These are phyloP conservation scores for Calephelis virginiensis DNA, from an alignment of 1,140 invertebrate genomes.

Conservation along the genomic window DNA sequence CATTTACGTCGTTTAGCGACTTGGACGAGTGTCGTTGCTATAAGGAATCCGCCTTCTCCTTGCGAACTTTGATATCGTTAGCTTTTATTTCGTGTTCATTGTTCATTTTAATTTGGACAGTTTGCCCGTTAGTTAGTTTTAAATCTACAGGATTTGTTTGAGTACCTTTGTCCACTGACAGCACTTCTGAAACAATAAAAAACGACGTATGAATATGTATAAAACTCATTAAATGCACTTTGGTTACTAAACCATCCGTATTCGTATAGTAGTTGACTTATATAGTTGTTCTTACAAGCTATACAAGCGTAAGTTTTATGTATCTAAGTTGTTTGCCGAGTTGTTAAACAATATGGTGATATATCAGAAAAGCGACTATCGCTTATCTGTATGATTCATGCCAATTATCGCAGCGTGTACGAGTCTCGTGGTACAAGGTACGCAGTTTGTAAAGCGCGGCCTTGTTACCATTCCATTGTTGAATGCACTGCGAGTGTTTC, in stretches of 20 bases:
- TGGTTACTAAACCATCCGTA: not conserved
- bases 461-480: too few relatives aligned
- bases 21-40: conserved; percentile 64
- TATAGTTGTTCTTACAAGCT: too few relatives aligned
- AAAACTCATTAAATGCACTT: not conserved
- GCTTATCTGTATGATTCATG: too few relatives aligned
- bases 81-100: conserved; percentile 36
- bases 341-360: too few relatives aligned
- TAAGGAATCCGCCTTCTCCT: conserved; percentile 52
- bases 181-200: conserved; percentile 43
- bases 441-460: not conserved
- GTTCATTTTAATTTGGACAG: conserved; percentile 37
- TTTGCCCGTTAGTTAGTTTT: conserved; percentile 57
- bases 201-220: not conserved
- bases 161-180: conserved; percentile 55
- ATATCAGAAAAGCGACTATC: too few relatives aligned
- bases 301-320: too few relatives aligned
- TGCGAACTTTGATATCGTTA: conserved; percentile 32
- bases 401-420: not conserved
- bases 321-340: too few relatives aligned
- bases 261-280: too few relatives aligned
- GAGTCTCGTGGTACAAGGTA: not conserved
- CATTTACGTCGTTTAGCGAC: conserved; percentile 50
- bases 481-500: not conserved
- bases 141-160: conserved; percentile 60